Evolutionary conservation across 2,113 vertebrate species (phyloP).

Genomic region (Bufo gargarizans): DNA sequence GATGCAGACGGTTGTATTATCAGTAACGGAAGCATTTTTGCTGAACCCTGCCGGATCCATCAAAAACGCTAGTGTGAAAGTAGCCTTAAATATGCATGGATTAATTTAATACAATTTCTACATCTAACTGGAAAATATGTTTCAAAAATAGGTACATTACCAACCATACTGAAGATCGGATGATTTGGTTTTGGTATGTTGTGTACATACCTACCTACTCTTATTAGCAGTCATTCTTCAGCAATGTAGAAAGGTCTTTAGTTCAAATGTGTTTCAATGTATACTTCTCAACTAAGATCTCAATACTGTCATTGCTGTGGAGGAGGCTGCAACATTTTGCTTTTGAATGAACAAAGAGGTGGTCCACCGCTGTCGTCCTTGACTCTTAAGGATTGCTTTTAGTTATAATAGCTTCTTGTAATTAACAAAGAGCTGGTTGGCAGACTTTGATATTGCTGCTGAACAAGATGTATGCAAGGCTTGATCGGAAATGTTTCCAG

Average conservation of each 20-base stretch:
- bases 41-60: too few relatives aligned
- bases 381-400: background rate
- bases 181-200: background rate
- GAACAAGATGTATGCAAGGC: too few relatives aligned
- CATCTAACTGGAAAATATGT: too few relatives aligned
- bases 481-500: background rate
- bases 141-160: background rate
- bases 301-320: background rate
- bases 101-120: background rate
- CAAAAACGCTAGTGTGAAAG: too few relatives aligned
- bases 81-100: too few relatives aligned
- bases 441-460: too few relatives aligned
- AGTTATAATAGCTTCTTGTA: background rate
- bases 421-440: background rate
- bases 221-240: background rate
- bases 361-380: background rate
- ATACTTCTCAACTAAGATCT: too few relatives aligned
- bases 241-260: background rate
- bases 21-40: too few relatives aligned
- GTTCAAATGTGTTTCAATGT: background rate
- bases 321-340: background rate
- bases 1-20: too few relatives aligned
- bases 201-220: too few relatives aligned
- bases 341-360: conserved; percentile 2
- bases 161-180: background rate